Percentiles rank a stretch among this genome's conserved stretches.
These are phyloP conservation scores for Montipora capitata DNA, from an alignment of 92 coral and sea anemone genomes.

Conservation along the genomic window DNA sequence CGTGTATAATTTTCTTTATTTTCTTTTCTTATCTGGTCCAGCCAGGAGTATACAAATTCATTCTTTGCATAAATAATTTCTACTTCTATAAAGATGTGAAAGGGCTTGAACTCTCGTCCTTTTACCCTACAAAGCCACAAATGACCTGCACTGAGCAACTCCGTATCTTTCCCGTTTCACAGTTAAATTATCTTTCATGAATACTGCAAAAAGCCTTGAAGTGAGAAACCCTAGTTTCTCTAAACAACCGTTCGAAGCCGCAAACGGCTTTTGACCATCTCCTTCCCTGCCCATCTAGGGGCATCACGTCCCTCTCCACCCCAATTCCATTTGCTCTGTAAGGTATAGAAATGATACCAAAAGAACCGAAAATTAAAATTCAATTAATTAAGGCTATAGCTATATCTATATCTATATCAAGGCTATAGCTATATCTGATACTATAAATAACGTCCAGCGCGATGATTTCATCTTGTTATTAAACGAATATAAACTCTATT, in stretches of 20 bases:
- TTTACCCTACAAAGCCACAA: too few relatives aligned
- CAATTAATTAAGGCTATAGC: not conserved
- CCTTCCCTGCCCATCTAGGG: not conserved
- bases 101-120: too few relatives aligned
- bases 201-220: not conserved
- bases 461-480: not conserved
- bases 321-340: not conserved
- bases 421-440: not conserved
- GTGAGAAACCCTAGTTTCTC: not conserved
- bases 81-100: not conserved
- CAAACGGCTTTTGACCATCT: not conserved
- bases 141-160: too few relatives aligned
- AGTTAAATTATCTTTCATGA: not conserved
- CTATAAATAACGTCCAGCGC: not conserved
- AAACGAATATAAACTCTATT: not conserved
- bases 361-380: not conserved
- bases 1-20: not conserved
- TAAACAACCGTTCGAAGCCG: not conserved
- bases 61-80: not conserved
- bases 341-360: not conserved
- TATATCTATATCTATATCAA: not conserved
- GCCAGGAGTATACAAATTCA: not conserved
- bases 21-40: constrained; percentile 4
- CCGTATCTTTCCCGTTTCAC: too few relatives aligned
- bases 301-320: not conserved